A percentile compares a stretch with the other conserved stretches of the same genome.
Conservation (phyloP, 2,113 vertebrate species). For the Pavo muticus region DNA sequence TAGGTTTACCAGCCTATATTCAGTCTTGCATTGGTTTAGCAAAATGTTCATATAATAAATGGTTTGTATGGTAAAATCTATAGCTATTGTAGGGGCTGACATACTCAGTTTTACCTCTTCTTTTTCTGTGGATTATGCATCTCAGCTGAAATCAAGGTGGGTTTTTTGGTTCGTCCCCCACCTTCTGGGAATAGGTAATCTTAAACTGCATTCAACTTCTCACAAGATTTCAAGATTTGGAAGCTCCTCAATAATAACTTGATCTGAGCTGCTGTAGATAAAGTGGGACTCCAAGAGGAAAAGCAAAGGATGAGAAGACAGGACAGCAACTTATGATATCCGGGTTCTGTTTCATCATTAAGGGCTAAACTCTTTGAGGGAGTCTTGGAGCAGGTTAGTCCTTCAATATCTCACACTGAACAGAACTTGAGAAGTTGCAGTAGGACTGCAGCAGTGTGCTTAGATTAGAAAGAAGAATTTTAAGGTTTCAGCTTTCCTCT, state of each 20-base stretch:
- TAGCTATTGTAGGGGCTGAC: not conserved
- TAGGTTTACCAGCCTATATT: not conserved
- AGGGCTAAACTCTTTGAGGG: not conserved
- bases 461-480: not conserved
- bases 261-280: not conserved
- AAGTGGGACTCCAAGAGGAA: not conserved
- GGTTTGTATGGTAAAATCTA: not conserved
- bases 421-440: not conserved
- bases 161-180: fast-evolving
- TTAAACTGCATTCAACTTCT: not conserved
- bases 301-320: not conserved
- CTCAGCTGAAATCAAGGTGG: not conserved
- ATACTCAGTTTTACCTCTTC: not conserved
- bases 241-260: not conserved
- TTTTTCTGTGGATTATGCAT: not conserved
- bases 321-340: not conserved
- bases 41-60: not conserved
- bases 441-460: not conserved
- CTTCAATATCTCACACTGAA: not conserved
- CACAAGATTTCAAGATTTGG: not conserved
- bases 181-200: not conserved
- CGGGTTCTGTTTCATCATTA: not conserved
- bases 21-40: not conserved
- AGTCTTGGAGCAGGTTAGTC: not conserved
- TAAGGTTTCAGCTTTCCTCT: not conserved